Evolutionary conservation across 2,797 vertebrate genomes (phyloP).

Genomic region (Anolis apletophallus): DNA sequence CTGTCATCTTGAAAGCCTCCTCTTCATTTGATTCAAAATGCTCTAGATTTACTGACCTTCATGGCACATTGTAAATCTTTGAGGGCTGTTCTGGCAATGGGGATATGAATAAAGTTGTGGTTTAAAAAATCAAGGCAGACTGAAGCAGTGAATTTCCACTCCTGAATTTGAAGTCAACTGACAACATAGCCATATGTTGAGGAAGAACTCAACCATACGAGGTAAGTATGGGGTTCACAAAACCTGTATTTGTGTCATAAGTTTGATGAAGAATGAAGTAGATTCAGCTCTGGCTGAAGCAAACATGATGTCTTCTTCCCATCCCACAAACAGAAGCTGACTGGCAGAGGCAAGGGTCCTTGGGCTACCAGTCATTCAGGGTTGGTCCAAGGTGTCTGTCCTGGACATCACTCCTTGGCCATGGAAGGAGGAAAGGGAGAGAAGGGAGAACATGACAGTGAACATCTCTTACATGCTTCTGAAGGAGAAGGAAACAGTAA

Average conservation of each 20-base stretch:
- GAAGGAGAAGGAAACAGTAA: too few relatives aligned
- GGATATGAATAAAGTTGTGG: not conserved
- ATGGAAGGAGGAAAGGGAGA: too few relatives aligned
- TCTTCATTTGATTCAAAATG: conserved; percentile 19
- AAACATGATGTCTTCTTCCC: not conserved
- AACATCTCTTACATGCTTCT: too few relatives aligned
- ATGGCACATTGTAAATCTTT: not conserved
- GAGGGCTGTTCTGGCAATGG: not conserved
- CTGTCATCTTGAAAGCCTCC: conserved; percentile 25
- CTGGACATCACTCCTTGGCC: too few relatives aligned
- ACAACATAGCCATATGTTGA: not conserved
- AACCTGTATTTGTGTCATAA: not conserved
- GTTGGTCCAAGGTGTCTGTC: too few relatives aligned
- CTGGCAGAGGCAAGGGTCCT: not conserved
- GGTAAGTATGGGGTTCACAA: not conserved
- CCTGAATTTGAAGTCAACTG: too few relatives aligned
- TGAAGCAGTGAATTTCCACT: not conserved
- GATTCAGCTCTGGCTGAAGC: not conserved
- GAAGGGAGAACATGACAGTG: too few relatives aligned
- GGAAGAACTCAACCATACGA: not conserved
- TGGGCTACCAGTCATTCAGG: too few relatives aligned
- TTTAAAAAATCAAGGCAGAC: not conserved
- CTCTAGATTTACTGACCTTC: not conserved
- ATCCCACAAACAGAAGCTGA: not conserved
- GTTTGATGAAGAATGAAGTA: too few relatives aligned